Conservation (phyloP, 2,888 invertebrate species). For the Ferrisia virgata region DNA sequence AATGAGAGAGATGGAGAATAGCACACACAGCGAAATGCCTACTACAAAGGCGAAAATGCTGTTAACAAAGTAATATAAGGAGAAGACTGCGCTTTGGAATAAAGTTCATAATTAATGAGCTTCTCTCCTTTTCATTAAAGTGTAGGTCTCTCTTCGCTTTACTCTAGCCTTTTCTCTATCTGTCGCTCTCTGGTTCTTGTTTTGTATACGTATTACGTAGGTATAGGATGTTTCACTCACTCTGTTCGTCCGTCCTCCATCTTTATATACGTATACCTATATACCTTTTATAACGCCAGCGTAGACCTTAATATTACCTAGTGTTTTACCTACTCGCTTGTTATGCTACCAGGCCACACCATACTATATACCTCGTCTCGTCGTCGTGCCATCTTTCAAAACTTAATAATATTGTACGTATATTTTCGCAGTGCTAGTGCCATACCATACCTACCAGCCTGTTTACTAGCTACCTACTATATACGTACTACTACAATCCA, state of each 20-base stretch:
- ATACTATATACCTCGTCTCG: no score
- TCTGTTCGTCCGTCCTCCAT: neutral
- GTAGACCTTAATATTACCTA: neutral
- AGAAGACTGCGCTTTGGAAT: slow-evolving; percentile 36
- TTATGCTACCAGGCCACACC: neutral
- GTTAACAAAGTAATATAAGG: slow-evolving; percentile 43
- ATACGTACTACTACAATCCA: neutral
- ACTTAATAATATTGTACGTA: slow-evolving; percentile 41
- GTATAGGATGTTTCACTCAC: no score
- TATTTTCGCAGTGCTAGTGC: no score
- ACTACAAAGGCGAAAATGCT: slow-evolving; percentile 42
- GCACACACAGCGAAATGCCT: neutral
- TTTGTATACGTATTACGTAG: no score
- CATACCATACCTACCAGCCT: neutral
- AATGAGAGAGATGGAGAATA: neutral
- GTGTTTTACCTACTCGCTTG: neutral
- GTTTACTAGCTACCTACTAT: neutral
- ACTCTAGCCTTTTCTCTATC: slow-evolving; percentile 16
- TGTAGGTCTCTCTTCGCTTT: slow-evolving; percentile 32
- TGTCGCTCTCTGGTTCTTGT: no score
- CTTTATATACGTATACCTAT: neutral
- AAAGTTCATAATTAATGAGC: slow-evolving; percentile 46
- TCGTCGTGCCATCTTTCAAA: neutral
- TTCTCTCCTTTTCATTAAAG: slow-evolving; percentile 45
- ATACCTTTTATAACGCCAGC: neutral